Evolutionary conservation across 2,888 invertebrate genomes (phyloP).

Genomic region (Agonopterix heracliana): DNA sequence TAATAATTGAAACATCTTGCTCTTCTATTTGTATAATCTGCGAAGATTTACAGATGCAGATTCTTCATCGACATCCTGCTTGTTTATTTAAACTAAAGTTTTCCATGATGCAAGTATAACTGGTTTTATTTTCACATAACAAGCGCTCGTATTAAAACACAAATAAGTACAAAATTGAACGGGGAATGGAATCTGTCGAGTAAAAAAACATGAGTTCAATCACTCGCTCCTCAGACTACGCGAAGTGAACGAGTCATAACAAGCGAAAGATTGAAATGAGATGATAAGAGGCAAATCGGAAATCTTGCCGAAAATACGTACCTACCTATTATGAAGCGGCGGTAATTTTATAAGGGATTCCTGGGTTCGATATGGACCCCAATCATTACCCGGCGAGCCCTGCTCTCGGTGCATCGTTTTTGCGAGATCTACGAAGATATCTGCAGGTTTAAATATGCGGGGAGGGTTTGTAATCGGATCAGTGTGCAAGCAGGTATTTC

Average conservation of each 20-base stretch:
- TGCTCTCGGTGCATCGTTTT: constrained; percentile 45
- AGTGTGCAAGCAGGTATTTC: constrained; percentile 38
- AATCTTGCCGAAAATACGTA: constrained; percentile 70
- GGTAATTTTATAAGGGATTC: constrained; percentile 72
- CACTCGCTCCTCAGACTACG: constrained; percentile 50
- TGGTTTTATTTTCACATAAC: no score
- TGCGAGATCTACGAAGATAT: constrained; percentile 62
- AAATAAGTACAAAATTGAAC: constrained; percentile 19
- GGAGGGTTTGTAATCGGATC: constrained; percentile 45
- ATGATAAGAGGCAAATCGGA: constrained; percentile 65
- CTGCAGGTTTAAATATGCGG: constrained; percentile 49
- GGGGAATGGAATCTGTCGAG: constrained; percentile 36
- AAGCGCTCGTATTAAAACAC: no score
- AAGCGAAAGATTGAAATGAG: constrained; percentile 70
- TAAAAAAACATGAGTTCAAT: constrained; percentile 45
- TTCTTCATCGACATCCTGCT: neutral
- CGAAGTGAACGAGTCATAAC: constrained; percentile 61
- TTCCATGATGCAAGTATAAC: no score
- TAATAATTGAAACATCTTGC: no score
- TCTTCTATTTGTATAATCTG: no score
- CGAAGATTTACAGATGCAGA: neutral
- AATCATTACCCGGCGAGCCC: constrained; percentile 54
- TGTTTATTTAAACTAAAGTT: no score
- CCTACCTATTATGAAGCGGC: constrained; percentile 62
- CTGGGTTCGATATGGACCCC: constrained; percentile 62